Conservation (phyloP, 2,797 vertebrate genomes). For the Peromyscus attwateri region DNA sequence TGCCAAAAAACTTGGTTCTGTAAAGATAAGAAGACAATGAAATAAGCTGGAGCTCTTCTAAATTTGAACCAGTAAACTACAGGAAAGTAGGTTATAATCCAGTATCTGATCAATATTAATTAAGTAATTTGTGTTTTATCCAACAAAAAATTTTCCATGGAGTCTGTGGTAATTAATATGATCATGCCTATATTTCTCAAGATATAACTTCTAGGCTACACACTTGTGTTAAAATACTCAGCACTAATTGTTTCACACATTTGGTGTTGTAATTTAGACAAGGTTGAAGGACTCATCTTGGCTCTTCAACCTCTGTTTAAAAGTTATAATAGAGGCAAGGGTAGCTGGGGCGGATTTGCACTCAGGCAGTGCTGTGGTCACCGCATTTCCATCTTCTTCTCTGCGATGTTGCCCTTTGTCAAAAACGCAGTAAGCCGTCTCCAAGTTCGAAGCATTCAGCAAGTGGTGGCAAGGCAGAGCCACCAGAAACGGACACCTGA, state of each 20-base stretch:
- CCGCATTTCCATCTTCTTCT: neutral
- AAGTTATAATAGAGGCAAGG: slow-evolving; percentile 79
- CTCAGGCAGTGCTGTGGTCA: neutral
- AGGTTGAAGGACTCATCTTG: neutral
- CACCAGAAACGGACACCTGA: too few species aligned
- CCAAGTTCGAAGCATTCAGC: too few species aligned
- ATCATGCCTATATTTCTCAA: too few species aligned
- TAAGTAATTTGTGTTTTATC: neutral
- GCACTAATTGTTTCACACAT: neutral
- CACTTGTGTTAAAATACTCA: neutral
- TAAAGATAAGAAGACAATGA: neutral
- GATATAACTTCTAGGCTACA: neutral
- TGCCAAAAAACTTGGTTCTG: neutral
- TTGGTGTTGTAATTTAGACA: neutral
- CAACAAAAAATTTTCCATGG: too few species aligned
- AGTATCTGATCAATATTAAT: neutral
- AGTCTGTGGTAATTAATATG: too few species aligned
- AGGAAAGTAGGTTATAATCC: too few species aligned
- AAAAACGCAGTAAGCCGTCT: slow-evolving; percentile 80
- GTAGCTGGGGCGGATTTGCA: neutral
- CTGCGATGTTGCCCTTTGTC: slow-evolving; percentile 84
- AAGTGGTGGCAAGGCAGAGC: too few species aligned
- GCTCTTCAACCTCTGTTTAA: neutral
- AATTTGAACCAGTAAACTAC: neutral
- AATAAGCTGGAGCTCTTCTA: neutral